Evolutionary conservation across 2,797 vertebrate species (phyloP).

Genomic region (Chromis chromis): DNA sequence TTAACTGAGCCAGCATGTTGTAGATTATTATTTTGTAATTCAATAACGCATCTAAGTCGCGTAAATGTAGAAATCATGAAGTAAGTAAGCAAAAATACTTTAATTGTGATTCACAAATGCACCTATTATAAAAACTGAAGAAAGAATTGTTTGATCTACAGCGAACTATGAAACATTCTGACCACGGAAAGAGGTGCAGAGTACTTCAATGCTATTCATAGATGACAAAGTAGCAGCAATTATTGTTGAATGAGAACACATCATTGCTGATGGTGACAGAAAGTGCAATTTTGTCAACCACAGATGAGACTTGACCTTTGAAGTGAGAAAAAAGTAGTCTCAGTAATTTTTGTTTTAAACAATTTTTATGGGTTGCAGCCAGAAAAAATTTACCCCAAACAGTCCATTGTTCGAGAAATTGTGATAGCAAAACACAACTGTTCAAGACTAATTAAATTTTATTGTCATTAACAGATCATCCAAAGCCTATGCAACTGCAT

Average conservation of each 20-base stretch:
- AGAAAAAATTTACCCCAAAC: neutral
- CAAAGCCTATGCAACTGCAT: neutral
- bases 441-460: slow-evolving; percentile 13
- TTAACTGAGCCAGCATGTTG: neutral
- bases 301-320: slow-evolving; percentile 4
- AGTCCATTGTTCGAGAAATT: neutral
- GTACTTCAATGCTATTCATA: slow-evolving; percentile 31
- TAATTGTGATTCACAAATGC: neutral
- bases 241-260: slow-evolving; percentile 26
- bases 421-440: neutral
- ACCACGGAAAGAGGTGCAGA: slow-evolving; percentile 3
- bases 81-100: neutral
- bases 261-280: slow-evolving; percentile 9
- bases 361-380: neutral
- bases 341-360: too few relatives aligned
- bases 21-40: slow-evolving; percentile 14
- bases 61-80: neutral
- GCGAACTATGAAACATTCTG: neutral
- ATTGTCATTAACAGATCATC: neutral
- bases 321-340: neutral
- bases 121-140: neutral
- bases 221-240: slow-evolving; percentile 34
- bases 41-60: neutral
- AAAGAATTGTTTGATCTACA: slow-evolving; percentile 24
- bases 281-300: slow-evolving; percentile 11